Evolutionary conservation across 2,888 invertebrate species (phyloP), one percentile per base, ranked within the genome.

Genomic region (Acanthosepion pharaonis): DNA sequence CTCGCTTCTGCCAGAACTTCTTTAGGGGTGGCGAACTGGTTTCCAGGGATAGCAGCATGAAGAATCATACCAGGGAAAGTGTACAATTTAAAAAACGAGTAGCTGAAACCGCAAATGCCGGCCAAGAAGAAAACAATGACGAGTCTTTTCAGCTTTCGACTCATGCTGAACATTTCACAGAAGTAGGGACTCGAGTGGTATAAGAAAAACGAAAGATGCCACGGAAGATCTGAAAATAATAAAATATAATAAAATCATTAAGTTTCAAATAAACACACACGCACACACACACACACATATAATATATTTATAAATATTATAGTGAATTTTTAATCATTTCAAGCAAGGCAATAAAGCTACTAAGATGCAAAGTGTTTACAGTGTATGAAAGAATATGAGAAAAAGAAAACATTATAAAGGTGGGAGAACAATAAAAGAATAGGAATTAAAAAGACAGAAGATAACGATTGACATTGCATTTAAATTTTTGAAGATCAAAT

Each of bases 111-210:
- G 48, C 48, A 48, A 51, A 53, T 93, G 15, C 93, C 93, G 48
- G 93, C 53, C 49, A 93, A 49, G 28, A 93, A 93, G n/a, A 93
- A 53, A 3, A 93, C 48, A n/a, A 93, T 93, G 49, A 93, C n/a
- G 15, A 93, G 49, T 53, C 53, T 49, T 33, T 93, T 93, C 28
- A 49, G 18, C 25, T 49, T 48, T 53, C 93, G 93, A 93, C 93
- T 49, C n/a, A 93, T 93, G 28, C 93, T 93, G 93, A n/a, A 53
- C 93, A 93, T 93, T 18, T 28, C 53, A 49, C 51, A 33, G 4
- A 53, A 93, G 28, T 8, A 8, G 51, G 51, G 18, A 28, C 15
- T 25, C 11, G 49, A 49, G 92, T 18, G 5, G 49, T 5, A 78
- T n/a, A n/a, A 78, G n/a, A 48, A 4, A 9, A 91, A 23, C 92